Percentiles rank a stretch among this genome's conserved stretches.
Evolutionary conservation across 2,113 vertebrate species (phyloP).

Genomic region (Collichthys lucidus): DNA sequence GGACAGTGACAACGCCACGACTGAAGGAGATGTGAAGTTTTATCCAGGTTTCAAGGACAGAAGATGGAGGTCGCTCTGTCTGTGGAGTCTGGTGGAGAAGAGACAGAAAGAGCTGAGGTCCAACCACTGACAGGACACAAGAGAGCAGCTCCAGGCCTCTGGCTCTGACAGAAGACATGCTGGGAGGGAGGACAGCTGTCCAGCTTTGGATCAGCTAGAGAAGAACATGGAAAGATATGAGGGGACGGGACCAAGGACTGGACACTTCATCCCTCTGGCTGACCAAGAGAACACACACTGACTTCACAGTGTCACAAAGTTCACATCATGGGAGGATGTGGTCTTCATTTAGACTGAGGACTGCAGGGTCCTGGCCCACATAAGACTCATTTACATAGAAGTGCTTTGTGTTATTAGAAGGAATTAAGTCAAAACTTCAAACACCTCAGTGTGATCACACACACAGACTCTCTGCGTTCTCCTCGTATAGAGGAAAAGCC

Average conservation of each 20-base stretch:
- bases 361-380: not conserved
- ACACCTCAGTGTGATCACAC: no score
- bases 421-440: no score
- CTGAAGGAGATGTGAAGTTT: slow-evolving; percentile 15
- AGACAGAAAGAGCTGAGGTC: slow-evolving; percentile 15
- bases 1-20: not conserved
- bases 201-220: slow-evolving; percentile 16
- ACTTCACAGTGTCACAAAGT: slow-evolving; percentile 7
- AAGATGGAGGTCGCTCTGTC: slow-evolving; percentile 26
- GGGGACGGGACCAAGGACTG: slow-evolving; percentile 21
- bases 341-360: slow-evolving; percentile 15
- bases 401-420: no score
- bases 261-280: not conserved
- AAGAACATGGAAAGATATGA: not conserved
- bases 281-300: not conserved
- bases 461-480: no score
- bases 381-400: not conserved
- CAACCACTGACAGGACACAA: slow-evolving; percentile 28
- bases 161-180: slow-evolving; percentile 29
- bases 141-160: slow-evolving; percentile 45
- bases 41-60: slow-evolving; percentile 30
- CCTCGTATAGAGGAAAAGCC: slow-evolving; percentile 8
- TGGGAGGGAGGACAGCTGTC: slow-evolving; percentile 39
- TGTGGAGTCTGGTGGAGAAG: slow-evolving; percentile 11
- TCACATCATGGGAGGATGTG: not conserved